Evolutionary conservation across 2,888 invertebrate species (phyloP), one percentile per base, ranked within the genome.

Genomic region (Lordiphosa fenestrarum): DNA sequence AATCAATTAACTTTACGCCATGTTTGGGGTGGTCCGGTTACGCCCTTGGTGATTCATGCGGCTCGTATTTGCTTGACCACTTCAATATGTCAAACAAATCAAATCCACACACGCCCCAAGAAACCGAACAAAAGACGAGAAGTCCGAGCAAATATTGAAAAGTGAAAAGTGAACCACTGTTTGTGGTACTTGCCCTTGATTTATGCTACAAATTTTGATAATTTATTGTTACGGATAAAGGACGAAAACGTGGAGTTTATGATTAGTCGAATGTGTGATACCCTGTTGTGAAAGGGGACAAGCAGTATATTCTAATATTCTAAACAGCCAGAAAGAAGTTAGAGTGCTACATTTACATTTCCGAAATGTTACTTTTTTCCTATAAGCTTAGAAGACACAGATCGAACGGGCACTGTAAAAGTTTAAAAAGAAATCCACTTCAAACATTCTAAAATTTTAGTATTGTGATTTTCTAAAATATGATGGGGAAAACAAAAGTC

Each of bases 1-100:
- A 82, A 80, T 84, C 85, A 81, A 81, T 80, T 75, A 84, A 81
- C 85, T 81, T 82, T 65, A 68, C 66, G 68, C 73, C 73, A 73
- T 56, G 38, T 57, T 35, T 42, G 37, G 53, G 44, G 49, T 9
- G 42, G n/a, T 13, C 49, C 30, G 53, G 59, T 63, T 49, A 73
- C 77, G 84, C 77, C 76, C 55, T 38, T 61, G 53, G 37, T 70
- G 75, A 70, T 69, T 69, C 64, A 66, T 60, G 63, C 58, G 30
- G 9, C 9, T 30, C 30, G 30, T 30, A 30, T 57, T 40, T 64
- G 69, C 65, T 69, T 87, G 87, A 87, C 86, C 86, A 87, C 86
- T 87, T 87, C 86, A 87, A 87, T 85, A 87, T 87, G 86, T 86
- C 86, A 87, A 82, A 73, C 69, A 77, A 81, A 84, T 84, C 82